Conservation (phyloP, 2,113 vertebrate genomes). For the Bufo gargarizans region DNA sequence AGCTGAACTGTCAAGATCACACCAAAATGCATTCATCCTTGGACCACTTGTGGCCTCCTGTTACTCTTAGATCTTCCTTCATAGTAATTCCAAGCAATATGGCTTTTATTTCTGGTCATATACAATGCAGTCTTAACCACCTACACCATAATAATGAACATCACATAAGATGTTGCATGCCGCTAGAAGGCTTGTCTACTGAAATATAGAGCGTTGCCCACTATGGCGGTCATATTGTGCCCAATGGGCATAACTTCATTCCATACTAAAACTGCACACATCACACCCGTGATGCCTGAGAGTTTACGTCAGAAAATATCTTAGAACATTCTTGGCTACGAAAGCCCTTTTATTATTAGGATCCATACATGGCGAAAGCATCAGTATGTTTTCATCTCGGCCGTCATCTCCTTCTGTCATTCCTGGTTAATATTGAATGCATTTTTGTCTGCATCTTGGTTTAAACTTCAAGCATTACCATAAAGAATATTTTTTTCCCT, state of each 20-base stretch:
- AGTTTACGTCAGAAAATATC: not conserved
- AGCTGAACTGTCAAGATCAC: slow-evolving; percentile 69
- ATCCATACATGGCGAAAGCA: no score
- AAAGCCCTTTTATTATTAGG: not conserved
- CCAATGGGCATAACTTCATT: slow-evolving; percentile 56
- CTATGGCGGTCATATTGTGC: slow-evolving; percentile 55
- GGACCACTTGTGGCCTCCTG: slow-evolving; percentile 60
- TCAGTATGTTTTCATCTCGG: not conserved
- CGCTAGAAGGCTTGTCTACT: not conserved
- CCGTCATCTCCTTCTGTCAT: not conserved
- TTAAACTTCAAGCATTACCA: slow-evolving; percentile 70
- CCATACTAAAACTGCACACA: slow-evolving; percentile 2
- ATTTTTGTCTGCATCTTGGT: slow-evolving; percentile 75
- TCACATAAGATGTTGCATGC: not conserved
- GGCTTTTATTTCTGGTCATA: slow-evolving; percentile 44
- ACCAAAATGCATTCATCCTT: slow-evolving; percentile 71
- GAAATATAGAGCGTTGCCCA: slow-evolving; percentile 6
- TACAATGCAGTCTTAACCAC: not conserved
- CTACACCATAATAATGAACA: not conserved
- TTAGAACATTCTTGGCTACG: not conserved
- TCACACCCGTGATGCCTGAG: not conserved
- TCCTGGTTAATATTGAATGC: slow-evolving; percentile 62
- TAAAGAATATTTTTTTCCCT: slow-evolving; percentile 71
- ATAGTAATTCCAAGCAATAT: slow-evolving; percentile 59
- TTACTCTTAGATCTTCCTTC: slow-evolving; percentile 42